Evolutionary conservation across 2,888 invertebrate genomes (phyloP), one percentile per base, ranked within the genome.

Genomic region (Ornithoptera priamus): DNA sequence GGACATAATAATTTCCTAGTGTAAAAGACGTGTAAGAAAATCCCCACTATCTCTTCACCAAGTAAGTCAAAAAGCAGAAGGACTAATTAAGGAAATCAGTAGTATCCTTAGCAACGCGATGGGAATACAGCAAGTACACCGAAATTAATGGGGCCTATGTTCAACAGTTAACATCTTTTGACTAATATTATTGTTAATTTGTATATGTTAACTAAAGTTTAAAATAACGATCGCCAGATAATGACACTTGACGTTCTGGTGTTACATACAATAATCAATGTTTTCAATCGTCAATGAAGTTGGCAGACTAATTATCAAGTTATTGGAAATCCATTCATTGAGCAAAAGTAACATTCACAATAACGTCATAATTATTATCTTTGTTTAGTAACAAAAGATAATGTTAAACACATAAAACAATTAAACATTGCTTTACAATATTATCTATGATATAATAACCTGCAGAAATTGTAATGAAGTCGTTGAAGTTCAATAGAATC

Each of bases 251-350:
- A 46, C 17, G 12, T 15, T 46, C 15, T 46, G 15, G 8, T 46
- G 5, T n/a, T n/a, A 53, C n/a, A 53, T 5, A 53, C 46, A 53
- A 53, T 53, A 53, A 53, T 53, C 7, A 53, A n/a, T 53, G n/a
- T 53, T n/a, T 53, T 12, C 50, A 53, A 53, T n/a, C n/a, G n/a
- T 15, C 30, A 50, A 46, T 24, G 17, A 17, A 22, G 53, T 63
- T 1, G 42, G n/a, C 62, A 57, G 7, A n/a, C 62, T 39, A 67
- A 62, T 67, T n/a, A 42, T 24, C 24, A 22, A 18, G 56, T 62
- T 30, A 24, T 57, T 67, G 24, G 36, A 10, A 18, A 42, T 62
- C 67, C 18, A 24, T 67, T 67, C 62, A 62, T 57, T 65, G 36
- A 39, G 57, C 20, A 57, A 64, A 65, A 65, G 17, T 42, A 22